These are phyloP conservation scores for Oxystoma pomonae DNA, from an alignment of 2,888 invertebrate genomes.

Conservation along the genomic window DNA sequence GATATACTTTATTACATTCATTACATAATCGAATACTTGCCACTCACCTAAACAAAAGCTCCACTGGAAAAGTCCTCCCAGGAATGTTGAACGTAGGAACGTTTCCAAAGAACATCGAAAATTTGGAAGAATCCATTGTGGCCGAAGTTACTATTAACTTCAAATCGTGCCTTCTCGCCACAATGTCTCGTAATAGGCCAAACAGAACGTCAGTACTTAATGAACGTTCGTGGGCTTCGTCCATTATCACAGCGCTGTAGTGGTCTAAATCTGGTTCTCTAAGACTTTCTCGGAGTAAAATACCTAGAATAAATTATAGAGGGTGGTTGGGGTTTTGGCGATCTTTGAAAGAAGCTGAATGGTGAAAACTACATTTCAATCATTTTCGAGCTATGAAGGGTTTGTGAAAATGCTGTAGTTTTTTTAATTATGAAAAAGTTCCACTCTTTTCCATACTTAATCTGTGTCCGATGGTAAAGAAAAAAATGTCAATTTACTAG, in stretches of 20 bases:
- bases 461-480: too few species aligned
- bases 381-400: too few species aligned
- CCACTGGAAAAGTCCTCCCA: constrained; percentile 97
- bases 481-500: too few species aligned
- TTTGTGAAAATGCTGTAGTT: too few species aligned
- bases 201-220: constrained; percentile 98
- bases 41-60: constrained; percentile 62
- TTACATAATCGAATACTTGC: too few species aligned
- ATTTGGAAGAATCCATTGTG: constrained; percentile 98
- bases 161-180: constrained; percentile 83
- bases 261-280: constrained; percentile 95
- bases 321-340: too few species aligned
- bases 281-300: constrained; percentile 91
- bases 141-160: constrained; percentile 98
- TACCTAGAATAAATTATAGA: too few species aligned
- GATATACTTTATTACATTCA: too few species aligned
- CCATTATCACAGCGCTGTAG: constrained; percentile 98
- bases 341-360: too few species aligned
- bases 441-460: too few species aligned
- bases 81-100: constrained; percentile 96
- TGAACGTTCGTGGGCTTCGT: constrained; percentile 98
- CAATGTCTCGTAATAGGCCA: constrained; percentile 87
- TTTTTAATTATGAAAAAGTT: too few species aligned
- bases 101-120: constrained; percentile 98
- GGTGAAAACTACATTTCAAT: too few species aligned